These are phyloP conservation scores for Leptinotarsa lineolata DNA, from an alignment of 1,140 invertebrate species.

Conservation along the genomic window DNA sequence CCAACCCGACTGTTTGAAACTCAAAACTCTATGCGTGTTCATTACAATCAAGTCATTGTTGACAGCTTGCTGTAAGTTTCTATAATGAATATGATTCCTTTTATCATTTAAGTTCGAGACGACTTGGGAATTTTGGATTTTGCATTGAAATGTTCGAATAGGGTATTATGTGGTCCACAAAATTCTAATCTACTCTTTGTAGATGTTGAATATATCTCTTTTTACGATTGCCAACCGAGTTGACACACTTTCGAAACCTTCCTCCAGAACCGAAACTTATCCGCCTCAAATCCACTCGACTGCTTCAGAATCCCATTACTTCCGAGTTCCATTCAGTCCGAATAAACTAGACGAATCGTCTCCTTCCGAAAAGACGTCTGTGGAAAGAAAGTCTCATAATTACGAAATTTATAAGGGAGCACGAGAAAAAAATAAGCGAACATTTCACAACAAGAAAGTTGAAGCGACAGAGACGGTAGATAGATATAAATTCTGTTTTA, in stretches of 20 bases:
- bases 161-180: too few relatives aligned
- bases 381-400: slow-evolving; percentile 16
- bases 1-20: too few relatives aligned
- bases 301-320: slow-evolving; percentile 7
- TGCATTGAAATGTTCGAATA: too few relatives aligned
- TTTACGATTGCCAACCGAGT: neutral
- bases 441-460: slow-evolving; percentile 13
- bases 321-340: neutral
- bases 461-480: neutral
- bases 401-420: slow-evolving; percentile 15
- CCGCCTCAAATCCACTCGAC: neutral
- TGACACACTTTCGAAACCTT: neutral
- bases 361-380: neutral
- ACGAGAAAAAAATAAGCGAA: slow-evolving; percentile 14
- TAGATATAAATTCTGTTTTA: slow-evolving; percentile 37
- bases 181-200: too few relatives aligned
- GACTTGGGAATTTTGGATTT: too few relatives aligned
- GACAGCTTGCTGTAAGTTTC: too few relatives aligned
- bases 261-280: neutral
- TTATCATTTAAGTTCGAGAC: too few relatives aligned
- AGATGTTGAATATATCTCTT: too few relatives aligned
- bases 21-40: too few relatives aligned
- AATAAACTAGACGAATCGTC: slow-evolving; percentile 9
- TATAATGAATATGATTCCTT: too few relatives aligned
- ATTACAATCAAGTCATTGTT: too few relatives aligned